Evolutionary conservation across 2,113 vertebrate genomes (phyloP).

Genomic region (Xiphophorus couchianus): DNA sequence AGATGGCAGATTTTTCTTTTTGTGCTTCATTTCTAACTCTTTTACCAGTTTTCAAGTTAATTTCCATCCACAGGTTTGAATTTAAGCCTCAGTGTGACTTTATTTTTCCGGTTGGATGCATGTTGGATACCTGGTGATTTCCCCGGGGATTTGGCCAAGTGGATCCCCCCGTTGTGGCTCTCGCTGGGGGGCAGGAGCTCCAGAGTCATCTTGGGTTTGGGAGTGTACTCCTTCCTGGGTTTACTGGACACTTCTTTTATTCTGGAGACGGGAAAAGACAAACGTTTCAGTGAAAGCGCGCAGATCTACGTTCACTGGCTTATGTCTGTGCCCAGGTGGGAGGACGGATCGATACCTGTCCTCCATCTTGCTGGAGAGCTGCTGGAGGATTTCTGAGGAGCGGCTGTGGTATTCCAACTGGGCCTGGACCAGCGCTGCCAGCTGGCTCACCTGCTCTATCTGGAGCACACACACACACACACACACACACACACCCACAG

Average conservation of each 20-base stretch:
- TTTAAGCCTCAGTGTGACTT: too few relatives aligned
- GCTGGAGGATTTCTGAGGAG: conserved; percentile 89
- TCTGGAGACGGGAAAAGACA: conserved; percentile 70
- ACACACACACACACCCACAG: conserved; percentile 15
- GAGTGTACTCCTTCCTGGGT: conserved; percentile 90
- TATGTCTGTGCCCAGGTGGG: not conserved
- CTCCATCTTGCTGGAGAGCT: conserved; percentile 91
- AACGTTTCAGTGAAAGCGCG: not conserved
- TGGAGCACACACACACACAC: conserved; percentile 68
- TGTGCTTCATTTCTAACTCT: too few relatives aligned
- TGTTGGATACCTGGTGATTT: conserved; percentile 71
- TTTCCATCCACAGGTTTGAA: too few relatives aligned
- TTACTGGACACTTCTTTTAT: conserved; percentile 91
- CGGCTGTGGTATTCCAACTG: conserved; percentile 96
- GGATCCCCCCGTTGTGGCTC: conserved; percentile 91
- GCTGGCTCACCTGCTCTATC: conserved; percentile 97
- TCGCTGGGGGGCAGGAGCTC: conserved; percentile 87
- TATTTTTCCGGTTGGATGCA: too few relatives aligned
- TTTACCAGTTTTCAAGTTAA: too few relatives aligned
- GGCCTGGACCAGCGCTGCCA: conserved; percentile 92
- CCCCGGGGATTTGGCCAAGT: conserved; percentile 87
- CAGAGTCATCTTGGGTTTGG: conserved; percentile 92
- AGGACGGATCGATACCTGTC: conserved; percentile 80
- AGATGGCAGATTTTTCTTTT: too few relatives aligned
- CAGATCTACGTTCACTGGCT: not conserved